Conservation (phyloP, 2,888 invertebrate species). For the Chaitophorus viminalis region DNA sequence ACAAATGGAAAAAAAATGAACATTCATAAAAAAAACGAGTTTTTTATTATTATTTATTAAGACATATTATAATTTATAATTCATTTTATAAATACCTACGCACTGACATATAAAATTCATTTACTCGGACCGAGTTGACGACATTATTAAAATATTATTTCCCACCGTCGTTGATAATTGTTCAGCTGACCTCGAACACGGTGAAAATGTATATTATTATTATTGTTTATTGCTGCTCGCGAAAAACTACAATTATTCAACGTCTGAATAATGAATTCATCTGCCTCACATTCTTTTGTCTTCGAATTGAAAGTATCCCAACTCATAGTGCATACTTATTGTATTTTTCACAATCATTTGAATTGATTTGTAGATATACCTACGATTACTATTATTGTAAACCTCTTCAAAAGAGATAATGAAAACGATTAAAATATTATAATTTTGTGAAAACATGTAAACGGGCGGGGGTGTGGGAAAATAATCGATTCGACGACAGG, state of each 20-base stretch:
- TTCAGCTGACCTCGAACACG: not conserved
- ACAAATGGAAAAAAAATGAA: not conserved
- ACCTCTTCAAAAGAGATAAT: too few relatives aligned
- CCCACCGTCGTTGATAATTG: not conserved
- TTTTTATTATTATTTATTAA: constrained; percentile 1
- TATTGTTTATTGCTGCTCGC: not conserved
- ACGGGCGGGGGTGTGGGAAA: too few relatives aligned
- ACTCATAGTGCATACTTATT: too few relatives aligned
- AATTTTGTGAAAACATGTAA: too few relatives aligned
- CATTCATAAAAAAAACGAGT: not conserved
- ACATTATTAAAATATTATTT: not conserved
- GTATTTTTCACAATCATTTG: too few relatives aligned
- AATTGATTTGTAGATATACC: too few relatives aligned
- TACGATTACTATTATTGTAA: too few relatives aligned
- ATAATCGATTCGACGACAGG: too few relatives aligned
- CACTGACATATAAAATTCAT: not conserved
- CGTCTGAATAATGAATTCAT: not conserved
- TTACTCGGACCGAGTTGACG: not conserved
- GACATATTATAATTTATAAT: not conserved
- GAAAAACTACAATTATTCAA: not conserved
- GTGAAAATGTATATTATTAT: not conserved
- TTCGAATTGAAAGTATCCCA: too few relatives aligned
- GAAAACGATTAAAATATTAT: too few relatives aligned
- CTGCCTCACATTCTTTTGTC: too few relatives aligned
- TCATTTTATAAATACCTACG: not conserved